phyloP scores from a whole-genome alignment of 1,140 invertebrate genomes.

The Lepidurus arcticus region DNA sequence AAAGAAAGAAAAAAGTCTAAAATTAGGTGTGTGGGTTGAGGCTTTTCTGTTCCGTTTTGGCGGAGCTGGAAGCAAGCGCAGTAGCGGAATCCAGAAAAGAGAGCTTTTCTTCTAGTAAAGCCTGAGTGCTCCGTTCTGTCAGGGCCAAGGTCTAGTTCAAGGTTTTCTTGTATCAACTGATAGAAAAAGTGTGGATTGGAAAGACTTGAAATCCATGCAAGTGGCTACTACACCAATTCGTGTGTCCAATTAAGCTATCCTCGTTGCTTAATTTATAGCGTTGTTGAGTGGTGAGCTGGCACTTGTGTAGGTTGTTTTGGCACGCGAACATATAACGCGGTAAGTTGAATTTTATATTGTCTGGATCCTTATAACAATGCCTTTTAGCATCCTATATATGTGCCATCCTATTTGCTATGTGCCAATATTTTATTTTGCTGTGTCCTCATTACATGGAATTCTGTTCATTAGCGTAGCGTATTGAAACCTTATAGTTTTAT shows the following conservation, averaged over 20 bases:
- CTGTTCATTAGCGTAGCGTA: too few species aligned
- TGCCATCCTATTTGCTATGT: not conserved
- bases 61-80: slow-evolving; percentile 12
- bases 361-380: not conserved
- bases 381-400: not conserved
- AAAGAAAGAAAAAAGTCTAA: not conserved
- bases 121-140: not conserved
- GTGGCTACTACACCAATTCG: not conserved
- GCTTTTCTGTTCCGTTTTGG: slow-evolving; percentile 3
- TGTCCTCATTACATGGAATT: too few species aligned
- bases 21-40: not conserved
- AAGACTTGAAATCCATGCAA: not conserved
- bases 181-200: not conserved
- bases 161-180: slow-evolving; percentile 10
- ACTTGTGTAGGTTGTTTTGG: not conserved
- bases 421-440: too few species aligned
- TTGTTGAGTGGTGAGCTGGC: not conserved
- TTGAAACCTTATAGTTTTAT: too few species aligned
- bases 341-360: not conserved
- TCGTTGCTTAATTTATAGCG: not conserved
- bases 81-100: not conserved
- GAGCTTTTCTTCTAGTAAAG: not conserved
- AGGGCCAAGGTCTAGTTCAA: slow-evolving; percentile 21
- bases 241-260: not conserved
- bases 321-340: not conserved